A percentile compares a stretch with the other conserved stretches of the same genome.
These are phyloP conservation scores for Anas flavirostris DNA, from an alignment of 2,797 vertebrate genomes.

Conservation along the genomic window DNA sequence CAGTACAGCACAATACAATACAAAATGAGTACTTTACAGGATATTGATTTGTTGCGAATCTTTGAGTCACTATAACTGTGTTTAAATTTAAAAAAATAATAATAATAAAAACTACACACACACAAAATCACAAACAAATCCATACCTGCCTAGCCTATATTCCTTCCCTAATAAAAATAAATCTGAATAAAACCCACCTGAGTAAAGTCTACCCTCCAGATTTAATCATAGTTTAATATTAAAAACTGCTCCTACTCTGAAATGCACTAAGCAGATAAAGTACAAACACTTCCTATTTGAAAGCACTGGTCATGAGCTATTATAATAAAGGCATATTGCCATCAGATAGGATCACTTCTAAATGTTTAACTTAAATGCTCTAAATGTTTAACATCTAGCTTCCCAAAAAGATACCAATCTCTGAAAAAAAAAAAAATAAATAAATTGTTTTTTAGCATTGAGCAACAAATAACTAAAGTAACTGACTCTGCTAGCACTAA, in stretches of 20 bases:
- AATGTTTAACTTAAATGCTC: not conserved
- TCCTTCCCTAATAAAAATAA: not conserved
- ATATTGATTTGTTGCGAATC: not conserved
- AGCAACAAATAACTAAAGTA: rapidly evolving
- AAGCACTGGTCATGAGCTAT: not conserved
- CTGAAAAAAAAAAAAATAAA: not conserved
- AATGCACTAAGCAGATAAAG: not conserved
- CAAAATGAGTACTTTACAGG: not conserved
- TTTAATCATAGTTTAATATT: not conserved
- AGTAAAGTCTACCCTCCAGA: not conserved
- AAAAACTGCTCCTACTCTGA: not conserved
- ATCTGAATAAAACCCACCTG: not conserved
- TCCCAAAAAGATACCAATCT: not conserved
- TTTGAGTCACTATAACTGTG: not conserved
- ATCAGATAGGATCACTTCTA: not conserved
- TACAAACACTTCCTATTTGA: not conserved
- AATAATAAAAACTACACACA: not conserved
- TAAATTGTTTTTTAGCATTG: not conserved
- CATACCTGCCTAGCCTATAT: not conserved
- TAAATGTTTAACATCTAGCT: not conserved
- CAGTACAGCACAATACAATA: not conserved
- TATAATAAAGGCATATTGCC: not conserved
- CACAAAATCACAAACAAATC: not conserved
- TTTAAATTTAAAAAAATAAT: not conserved
- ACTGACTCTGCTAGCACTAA: not conserved